These are phyloP conservation scores for Enteromius fasciolatus DNA, from an alignment of 2,797 vertebrate genomes.

Conservation along the genomic window DNA sequence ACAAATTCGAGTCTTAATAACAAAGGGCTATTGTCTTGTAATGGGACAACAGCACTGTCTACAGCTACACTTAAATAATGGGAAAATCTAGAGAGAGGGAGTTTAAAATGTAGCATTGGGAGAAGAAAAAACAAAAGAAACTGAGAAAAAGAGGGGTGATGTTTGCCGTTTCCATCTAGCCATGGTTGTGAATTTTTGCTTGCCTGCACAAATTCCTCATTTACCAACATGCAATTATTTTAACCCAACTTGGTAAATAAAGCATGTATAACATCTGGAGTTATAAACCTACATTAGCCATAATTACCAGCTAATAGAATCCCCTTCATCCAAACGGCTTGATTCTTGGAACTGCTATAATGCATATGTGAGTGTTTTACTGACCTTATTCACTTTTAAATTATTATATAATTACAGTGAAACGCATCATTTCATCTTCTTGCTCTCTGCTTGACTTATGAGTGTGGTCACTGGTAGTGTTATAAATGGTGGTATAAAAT, in stretches of 20 bases:
- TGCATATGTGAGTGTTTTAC: constrained; percentile 4
- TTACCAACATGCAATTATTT: constrained; percentile 78
- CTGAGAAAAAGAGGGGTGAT: constrained; percentile 20
- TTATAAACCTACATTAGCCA: constrained; percentile 49
- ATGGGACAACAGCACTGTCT: constrained; percentile 6
- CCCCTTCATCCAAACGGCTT: constrained; percentile 41
- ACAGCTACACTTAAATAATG: constrained; percentile 33
- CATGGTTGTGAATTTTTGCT: constrained; percentile 65
- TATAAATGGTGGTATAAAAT: constrained; percentile 24
- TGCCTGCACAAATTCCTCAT: constrained; percentile 76
- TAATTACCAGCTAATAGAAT: constrained; percentile 54
- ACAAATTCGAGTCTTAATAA: constrained; percentile 20
- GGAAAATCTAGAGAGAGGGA: not conserved
- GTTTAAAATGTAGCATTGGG: not conserved
- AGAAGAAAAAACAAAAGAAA: constrained; percentile 13
- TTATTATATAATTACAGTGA: constrained; percentile 36
- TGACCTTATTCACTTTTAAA: constrained; percentile 22
- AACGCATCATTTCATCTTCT: constrained; percentile 21
- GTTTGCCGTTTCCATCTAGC: constrained; percentile 33
- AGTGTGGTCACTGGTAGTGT: constrained; percentile 16
- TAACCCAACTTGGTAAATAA: constrained; percentile 53
- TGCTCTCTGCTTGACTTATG: constrained; percentile 8
- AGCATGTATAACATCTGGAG: constrained; percentile 50
- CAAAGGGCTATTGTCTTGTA: constrained; percentile 41
- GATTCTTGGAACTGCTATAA: constrained; percentile 36